Percentiles rank a stretch among this genome's conserved stretches.
phyloP scores from a whole-genome alignment of 2,888 invertebrate species.

The Allacma fusca region DNA sequence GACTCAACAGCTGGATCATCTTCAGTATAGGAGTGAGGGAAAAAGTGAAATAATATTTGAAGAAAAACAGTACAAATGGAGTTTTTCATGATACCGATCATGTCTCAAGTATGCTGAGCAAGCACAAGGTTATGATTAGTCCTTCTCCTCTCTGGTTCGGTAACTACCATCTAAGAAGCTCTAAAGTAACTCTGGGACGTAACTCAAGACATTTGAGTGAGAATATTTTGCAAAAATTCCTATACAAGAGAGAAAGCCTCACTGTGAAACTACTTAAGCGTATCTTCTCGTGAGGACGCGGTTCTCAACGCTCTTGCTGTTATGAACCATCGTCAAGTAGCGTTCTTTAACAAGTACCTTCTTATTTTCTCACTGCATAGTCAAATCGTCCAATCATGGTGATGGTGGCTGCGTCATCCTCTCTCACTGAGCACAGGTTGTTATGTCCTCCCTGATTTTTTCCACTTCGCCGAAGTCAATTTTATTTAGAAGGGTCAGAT shows the following conservation, averaged over 20 bases:
- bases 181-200: too few relatives aligned
- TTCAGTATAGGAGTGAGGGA: too few relatives aligned
- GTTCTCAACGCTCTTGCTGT: slow-evolving; percentile 3
- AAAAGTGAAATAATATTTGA: too few relatives aligned
- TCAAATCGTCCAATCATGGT: not conserved
- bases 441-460: not conserved
- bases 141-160: not conserved
- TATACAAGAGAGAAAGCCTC: not conserved
- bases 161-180: too few relatives aligned
- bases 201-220: not conserved
- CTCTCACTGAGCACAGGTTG: not conserved
- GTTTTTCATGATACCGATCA: too few relatives aligned
- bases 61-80: too few relatives aligned
- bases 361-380: not conserved
- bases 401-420: not conserved
- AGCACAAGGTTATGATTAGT: not conserved
- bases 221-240: not conserved
- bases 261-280: not conserved
- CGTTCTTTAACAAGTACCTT: not conserved
- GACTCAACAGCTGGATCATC: too few relatives aligned
- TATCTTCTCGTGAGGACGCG: not conserved
- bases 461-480: not conserved
- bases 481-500: too few relatives aligned
- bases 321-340: not conserved
- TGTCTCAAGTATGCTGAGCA: too few relatives aligned